Conservation (phyloP, 2,888 invertebrate genomes). For the Phragmatobia fuliginosa region DNA sequence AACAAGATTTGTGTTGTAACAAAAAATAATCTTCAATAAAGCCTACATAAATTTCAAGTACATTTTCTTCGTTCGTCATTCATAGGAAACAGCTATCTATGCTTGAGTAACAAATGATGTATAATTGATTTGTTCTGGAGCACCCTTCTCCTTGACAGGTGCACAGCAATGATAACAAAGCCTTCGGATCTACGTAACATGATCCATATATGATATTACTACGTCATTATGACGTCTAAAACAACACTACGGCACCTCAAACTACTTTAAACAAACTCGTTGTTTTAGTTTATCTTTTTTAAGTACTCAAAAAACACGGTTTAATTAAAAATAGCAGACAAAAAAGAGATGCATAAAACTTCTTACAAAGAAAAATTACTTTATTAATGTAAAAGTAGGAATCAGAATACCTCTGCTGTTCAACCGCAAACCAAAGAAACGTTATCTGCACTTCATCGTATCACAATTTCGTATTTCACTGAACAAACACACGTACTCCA, state of each 20-base stretch:
- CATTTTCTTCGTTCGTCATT: background rate
- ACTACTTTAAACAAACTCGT: background rate
- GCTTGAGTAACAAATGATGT: background rate
- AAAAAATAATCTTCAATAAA: background rate
- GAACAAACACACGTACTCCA: conserved; percentile 73
- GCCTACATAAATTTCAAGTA: background rate
- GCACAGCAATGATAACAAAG: background rate
- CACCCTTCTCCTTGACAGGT: background rate
- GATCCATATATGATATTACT: background rate
- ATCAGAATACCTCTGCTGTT: conserved; percentile 63
- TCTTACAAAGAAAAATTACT: background rate
- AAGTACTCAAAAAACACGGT: background rate
- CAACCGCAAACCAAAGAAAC: conserved; percentile 75
- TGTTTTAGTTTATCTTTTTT: conserved; percentile 1
- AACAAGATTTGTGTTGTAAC: too few species aligned
- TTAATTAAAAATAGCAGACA: background rate
- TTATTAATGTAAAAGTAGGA: conserved; percentile 30
- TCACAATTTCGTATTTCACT: conserved; percentile 67
- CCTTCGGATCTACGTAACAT: background rate
- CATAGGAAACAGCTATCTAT: background rate
- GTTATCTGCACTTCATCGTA: conserved; percentile 73
- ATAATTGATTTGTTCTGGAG: background rate
- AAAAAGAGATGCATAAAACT: conserved; percentile 1
- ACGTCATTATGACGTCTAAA: conserved; percentile 1
- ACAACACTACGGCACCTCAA: background rate